A percentile compares a stretch with the other conserved stretches of the same genome.
These are phyloP conservation scores for Actenoides hombroni DNA, from an alignment of 2,113 vertebrate genomes.

Conservation along the genomic window DNA sequence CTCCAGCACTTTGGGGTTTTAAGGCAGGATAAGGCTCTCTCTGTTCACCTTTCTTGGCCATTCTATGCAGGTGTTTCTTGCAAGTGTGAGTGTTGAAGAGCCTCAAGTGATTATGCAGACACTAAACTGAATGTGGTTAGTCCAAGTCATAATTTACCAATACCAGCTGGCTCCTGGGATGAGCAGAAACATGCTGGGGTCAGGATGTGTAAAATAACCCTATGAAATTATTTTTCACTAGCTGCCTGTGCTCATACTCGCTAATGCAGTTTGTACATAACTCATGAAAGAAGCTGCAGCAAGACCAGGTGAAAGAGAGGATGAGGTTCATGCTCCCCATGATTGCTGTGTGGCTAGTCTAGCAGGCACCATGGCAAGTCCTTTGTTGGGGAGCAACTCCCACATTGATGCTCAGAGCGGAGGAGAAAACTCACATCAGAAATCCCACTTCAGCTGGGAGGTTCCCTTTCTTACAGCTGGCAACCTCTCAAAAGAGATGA, in stretches of 20 bases:
- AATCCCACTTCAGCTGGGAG: not conserved
- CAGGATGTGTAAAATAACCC: not conserved
- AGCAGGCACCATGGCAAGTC: not conserved
- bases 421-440: not conserved
- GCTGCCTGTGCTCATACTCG: not conserved
- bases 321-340: not conserved
- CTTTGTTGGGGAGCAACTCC: not conserved
- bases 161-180: slow-evolving; percentile 29
- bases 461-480: not conserved
- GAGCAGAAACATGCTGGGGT: slow-evolving; percentile 42
- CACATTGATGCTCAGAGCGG: not conserved
- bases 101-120: slow-evolving; percentile 28
- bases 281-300: not conserved
- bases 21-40: not conserved
- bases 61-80: not conserved
- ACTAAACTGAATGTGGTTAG: slow-evolving; percentile 2
- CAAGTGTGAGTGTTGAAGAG: not conserved
- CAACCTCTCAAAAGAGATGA: not conserved
- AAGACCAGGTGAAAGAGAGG: not conserved
- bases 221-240: not conserved
- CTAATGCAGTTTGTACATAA: not conserved
- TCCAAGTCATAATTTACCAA: slow-evolving; percentile 25
- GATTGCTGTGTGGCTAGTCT: not conserved
- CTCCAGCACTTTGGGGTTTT: not conserved
- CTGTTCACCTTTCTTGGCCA: not conserved